Evolutionary conservation across 64 coral and sea anemone genomes (phyloP).

Genomic region (Stichodactyla mertensii): DNA sequence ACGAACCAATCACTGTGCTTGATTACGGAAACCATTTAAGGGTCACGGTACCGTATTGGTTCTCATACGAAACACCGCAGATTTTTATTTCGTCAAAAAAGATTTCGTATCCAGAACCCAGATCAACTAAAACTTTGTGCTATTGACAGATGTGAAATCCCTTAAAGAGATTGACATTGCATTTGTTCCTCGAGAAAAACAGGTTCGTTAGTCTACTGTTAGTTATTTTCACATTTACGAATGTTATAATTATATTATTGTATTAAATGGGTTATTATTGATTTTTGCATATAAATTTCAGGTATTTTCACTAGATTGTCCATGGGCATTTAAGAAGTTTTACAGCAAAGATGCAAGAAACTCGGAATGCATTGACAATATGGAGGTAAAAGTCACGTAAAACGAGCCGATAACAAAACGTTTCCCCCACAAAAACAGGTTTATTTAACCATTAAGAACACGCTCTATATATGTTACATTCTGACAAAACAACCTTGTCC

Average conservation of each 20-base stretch:
- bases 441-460: too few relatives aligned
- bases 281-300: background rate
- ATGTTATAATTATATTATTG: background rate
- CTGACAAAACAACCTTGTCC: too few relatives aligned
- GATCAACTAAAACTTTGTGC: background rate
- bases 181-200: slow-evolving; percentile 85
- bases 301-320: slow-evolving; percentile 71
- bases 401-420: background rate
- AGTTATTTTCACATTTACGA: background rate
- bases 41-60: background rate
- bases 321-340: slow-evolving; percentile 70
- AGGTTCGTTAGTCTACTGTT: slow-evolving; percentile 31
- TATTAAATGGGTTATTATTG: background rate
- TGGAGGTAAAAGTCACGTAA: slow-evolving; percentile 29
- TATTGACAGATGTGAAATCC: slow-evolving; percentile 71
- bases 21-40: too few relatives aligned
- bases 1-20: background rate
- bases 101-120: too few relatives aligned
- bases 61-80: background rate
- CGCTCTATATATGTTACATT: too few relatives aligned
- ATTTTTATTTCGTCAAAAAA: too few relatives aligned
- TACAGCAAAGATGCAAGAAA: slow-evolving; percentile 29
- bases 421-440: too few relatives aligned
- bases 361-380: slow-evolving; percentile 29
- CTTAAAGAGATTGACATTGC: slow-evolving; percentile 98